Evolutionary conservation across 2,113 vertebrate species (phyloP), one percentile per base, ranked within the genome.

Genomic region (Hemibagrus wyckioides): DNA sequence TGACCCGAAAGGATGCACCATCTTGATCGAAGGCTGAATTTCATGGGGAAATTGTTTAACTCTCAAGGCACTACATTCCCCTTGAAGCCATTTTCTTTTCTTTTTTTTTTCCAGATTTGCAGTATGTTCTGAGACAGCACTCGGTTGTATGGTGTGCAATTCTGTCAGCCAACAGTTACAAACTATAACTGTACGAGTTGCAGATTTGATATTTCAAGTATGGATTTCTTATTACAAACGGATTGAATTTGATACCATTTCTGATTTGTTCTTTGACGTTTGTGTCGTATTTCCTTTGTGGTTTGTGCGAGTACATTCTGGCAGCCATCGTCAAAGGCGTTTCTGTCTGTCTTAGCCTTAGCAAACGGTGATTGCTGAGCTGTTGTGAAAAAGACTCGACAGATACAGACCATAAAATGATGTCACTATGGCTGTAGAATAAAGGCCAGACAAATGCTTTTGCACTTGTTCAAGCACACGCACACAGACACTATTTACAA

Each of bases 21-120:
- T 50, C 39, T 10, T 69, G n/a, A n/a, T 50, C 71, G 21, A 67
- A n/a, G 76, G 50, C 36, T 59, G 30, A 80, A 85, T 93, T 96
- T 95, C 92, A 93, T 94, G 95, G 92, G 77, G 93, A 95, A 94
- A 95, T 91, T 92, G 93, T 92, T 92, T 94, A 63, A 48, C 50
- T 57, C 75, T 96, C 96, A 97, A 98, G 97, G 97, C 97, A 97
- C 97, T 97, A 95, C 94, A 94, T 95, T 96, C 92, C 84, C 79
- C 71, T 71, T 61, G 56, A 88, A 48, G 25, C 71, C 21, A 23
- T 52, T 59, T 80, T 33, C 65, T 65, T 41, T 14, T 28, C 23
- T 52, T 59, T 80, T 33, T 65, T 65, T 41, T 14, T 76, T 71
- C 57, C 13, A 71, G 19, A 30, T 85, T 91, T 88, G 85, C 90